These are phyloP conservation scores for Laticauda laticaudata DNA, from an alignment of 2,113 vertebrate species.

Conservation along the genomic window DNA sequence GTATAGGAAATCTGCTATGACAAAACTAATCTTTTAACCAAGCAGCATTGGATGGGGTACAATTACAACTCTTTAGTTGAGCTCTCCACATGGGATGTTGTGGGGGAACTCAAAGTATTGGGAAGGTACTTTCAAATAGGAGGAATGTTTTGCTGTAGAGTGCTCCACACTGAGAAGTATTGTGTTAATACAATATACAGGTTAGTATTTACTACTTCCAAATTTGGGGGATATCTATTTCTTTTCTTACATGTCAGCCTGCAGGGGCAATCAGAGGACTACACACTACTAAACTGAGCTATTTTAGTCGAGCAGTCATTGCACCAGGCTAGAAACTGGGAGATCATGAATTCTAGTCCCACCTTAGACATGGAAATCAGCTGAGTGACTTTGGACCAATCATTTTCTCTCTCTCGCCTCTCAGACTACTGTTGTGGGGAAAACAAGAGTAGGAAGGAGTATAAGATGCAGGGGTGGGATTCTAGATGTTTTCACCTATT, in stretches of 20 bases:
- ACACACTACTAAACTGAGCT: rapidly evolving
- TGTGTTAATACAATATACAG: neutral
- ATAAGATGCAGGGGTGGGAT: neutral
- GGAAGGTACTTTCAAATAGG: neutral
- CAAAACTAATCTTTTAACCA: neutral
- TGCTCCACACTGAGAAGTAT: neutral
- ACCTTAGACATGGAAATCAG: neutral
- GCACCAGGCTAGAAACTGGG: neutral
- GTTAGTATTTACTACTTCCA: neutral
- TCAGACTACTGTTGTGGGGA: neutral
- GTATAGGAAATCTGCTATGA: neutral
- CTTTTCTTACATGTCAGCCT: neutral
- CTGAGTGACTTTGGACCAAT: neutral
- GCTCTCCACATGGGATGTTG: neutral
- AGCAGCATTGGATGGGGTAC: neutral
- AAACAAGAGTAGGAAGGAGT: neutral
- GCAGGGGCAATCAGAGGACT: constrained; percentile 19
- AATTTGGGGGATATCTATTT: neutral
- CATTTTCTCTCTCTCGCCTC: neutral
- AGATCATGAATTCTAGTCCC: neutral
- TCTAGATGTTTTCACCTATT: no score
- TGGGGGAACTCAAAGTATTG: neutral
- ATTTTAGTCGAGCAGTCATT: no score
- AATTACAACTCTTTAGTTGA: neutral
- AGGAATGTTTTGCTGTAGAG: constrained; percentile 24